A percentile compares a stretch with the other conserved stretches of the same genome.
These are phyloP conservation scores for Girardia tigrina DNA, from an alignment of 2,888 invertebrate genomes.

Conservation along the genomic window DNA sequence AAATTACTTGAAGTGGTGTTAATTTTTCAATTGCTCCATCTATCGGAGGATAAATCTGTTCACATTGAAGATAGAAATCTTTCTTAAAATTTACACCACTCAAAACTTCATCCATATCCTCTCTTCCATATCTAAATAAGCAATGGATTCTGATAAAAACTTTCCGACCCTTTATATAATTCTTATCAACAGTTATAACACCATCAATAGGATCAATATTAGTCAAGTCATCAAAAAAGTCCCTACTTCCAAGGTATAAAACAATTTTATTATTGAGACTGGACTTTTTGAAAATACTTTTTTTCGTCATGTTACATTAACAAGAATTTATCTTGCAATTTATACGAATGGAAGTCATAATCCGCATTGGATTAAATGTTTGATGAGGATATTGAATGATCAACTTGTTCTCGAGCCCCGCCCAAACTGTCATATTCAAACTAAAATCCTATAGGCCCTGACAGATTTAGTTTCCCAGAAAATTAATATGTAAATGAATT, in stretches of 20 bases:
- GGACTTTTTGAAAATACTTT: slow-evolving; percentile 35
- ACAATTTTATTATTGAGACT: slow-evolving; percentile 32
- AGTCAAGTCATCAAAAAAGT: slow-evolving; percentile 36
- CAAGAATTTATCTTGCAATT: not conserved
- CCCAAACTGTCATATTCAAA: no score
- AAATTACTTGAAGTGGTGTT: not conserved
- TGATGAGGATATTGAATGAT: not conserved
- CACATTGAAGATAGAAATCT: slow-evolving; percentile 29
- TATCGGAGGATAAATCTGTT: slow-evolving; percentile 24
- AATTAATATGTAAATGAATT: no score
- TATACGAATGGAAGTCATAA: not conserved
- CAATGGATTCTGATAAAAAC: slow-evolving; percentile 36
- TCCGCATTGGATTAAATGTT: not conserved
- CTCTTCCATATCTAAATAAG: slow-evolving; percentile 35
- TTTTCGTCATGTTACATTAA: slow-evolving; percentile 27
- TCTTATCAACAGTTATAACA: slow-evolving; percentile 28
- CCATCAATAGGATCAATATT: slow-evolving; percentile 34
- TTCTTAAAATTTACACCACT: slow-evolving; percentile 35
- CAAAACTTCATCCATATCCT: slow-evolving; percentile 34
- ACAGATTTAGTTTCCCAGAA: no score
- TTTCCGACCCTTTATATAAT: slow-evolving; percentile 23
- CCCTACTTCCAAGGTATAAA: slow-evolving; percentile 33
- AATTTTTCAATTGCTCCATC: slow-evolving; percentile 5
- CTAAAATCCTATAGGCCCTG: no score
- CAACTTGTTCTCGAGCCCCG: slow-evolving; percentile 4